Conservation (phyloP, 2,888 invertebrate genomes). For the Drosophila infuscata region DNA sequence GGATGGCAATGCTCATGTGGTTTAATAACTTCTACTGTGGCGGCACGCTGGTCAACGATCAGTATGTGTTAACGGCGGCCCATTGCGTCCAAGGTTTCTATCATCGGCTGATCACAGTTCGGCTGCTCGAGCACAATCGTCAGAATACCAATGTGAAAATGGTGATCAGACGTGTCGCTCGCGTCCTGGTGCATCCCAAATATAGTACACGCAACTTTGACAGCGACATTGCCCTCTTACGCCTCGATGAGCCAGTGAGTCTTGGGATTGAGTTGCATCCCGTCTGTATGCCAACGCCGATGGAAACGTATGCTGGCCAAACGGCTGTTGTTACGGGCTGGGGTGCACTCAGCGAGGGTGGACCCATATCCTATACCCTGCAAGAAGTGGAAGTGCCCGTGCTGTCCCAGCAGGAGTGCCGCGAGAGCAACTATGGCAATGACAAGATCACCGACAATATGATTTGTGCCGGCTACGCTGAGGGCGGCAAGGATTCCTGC, state of each 20-base stretch:
- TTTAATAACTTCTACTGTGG: constrained; percentile 89
- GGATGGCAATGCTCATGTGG: constrained; percentile 88
- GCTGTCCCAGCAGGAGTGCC: constrained; percentile 87
- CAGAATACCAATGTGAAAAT: constrained; percentile 83
- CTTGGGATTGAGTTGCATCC: constrained; percentile 89
- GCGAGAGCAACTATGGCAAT: constrained; percentile 77
- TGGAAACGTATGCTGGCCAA: constrained; percentile 78
- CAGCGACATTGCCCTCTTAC: constrained; percentile 93
- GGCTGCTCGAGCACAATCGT: constrained; percentile 91
- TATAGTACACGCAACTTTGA: constrained; percentile 91
- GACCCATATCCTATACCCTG: constrained; percentile 88
- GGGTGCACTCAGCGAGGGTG: constrained; percentile 91
- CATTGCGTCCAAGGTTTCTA: constrained; percentile 90
- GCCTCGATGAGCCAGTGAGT: constrained; percentile 87
- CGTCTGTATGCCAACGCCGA: constrained; percentile 89
- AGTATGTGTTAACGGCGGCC: constrained; percentile 91
- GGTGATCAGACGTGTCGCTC: constrained; percentile 84
- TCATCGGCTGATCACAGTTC: constrained; percentile 87
- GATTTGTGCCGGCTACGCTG: constrained; percentile 82
- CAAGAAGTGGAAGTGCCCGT: constrained; percentile 90
- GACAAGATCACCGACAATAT: constrained; percentile 83
- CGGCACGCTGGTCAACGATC: constrained; percentile 90
- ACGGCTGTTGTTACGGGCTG: constrained; percentile 90
- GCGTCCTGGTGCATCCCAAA: constrained; percentile 87
- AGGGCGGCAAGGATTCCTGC: constrained; percentile 83